Evolutionary conservation across 2,113 vertebrate genomes (phyloP), one percentile per base, ranked within the genome.

Genomic region (Pogona vitticeps): DNA sequence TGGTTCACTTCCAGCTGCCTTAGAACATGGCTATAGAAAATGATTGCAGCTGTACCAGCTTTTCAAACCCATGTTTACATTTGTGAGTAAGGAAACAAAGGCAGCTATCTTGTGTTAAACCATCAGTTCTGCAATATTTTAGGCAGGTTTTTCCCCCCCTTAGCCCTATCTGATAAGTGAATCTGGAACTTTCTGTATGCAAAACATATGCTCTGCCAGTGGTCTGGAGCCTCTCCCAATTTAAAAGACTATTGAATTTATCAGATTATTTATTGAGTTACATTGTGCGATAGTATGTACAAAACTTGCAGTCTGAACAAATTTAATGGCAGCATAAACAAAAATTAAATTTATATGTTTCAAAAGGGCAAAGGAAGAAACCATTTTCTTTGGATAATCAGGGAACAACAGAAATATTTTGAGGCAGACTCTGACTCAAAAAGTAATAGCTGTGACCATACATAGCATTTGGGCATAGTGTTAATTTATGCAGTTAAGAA

Each of bases 401-500:
- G 23, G 42, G 46, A 58, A 72, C 81, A 71, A 71, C 58, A 21
- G 20, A 67, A 58, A 33, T 28, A 38, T 59, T 58, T 15, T 67
- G 18, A 56, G 56, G 80, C 70, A 82, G 71, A 71, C 31, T 18
- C 28, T 15, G 28, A 68, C 15, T 46, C 28, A 40, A 33, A 38
- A 31, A 9, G 80, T 71, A 80, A 36, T 56, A 31, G 21, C 17
- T 72, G 6, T 72, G 38, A 40, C n/a, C 72, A 28, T 59, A 58
- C 72, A 28, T 59, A 58, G 26, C 28, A 36, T 72, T 36, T 72
- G 42, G 31, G 40, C 18, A 42, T 21, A 14, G 17, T 56, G 31
- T 70, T 82, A 52, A 82, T 82, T 82, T 56, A 46, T 70, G 80
- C 42, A 52, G 40, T 46, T 82, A 82, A 70, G 46, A 31, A 46